Percentiles rank a stretch among this genome's conserved stretches.
These are phyloP conservation scores for Stichopus chloronotus DNA, from an alignment of 35 echinoderm and acorn worm species.

Conservation along the genomic window DNA sequence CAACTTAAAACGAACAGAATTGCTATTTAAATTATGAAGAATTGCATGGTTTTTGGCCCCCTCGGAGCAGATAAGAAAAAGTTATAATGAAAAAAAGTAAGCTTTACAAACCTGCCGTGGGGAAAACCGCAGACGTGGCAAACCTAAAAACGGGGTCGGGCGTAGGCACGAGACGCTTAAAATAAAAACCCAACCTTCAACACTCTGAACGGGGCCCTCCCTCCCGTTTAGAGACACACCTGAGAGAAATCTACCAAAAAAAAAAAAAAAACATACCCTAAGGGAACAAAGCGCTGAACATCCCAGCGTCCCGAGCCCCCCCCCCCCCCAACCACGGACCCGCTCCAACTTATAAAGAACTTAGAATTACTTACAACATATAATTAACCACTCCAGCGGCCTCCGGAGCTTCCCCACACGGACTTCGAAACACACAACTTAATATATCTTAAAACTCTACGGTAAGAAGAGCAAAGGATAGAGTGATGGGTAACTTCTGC, in stretches of 20 bases:
- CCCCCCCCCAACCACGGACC: background rate
- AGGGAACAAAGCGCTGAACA: background rate
- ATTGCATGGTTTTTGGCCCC: too few species aligned
- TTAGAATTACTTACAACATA: background rate
- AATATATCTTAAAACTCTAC: too few species aligned
- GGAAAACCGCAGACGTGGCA: background rate
- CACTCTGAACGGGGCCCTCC: background rate
- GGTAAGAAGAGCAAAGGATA: too few species aligned
- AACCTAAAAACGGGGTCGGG: background rate
- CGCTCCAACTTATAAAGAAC: background rate
- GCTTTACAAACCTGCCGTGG: constrained; percentile 4
- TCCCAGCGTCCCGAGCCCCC: constrained; percentile 26
- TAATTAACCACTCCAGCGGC: background rate
- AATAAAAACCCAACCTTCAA: background rate
- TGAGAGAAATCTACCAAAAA: background rate
- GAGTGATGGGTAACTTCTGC: too few species aligned
- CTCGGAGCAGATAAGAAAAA: too few species aligned
- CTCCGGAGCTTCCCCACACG: too few species aligned
- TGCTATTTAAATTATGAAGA: too few species aligned
- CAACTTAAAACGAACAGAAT: too few species aligned
- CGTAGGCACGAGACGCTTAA: constrained; percentile 12
- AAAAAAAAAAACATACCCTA: background rate
- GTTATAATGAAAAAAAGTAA: too few species aligned
- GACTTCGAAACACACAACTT: background rate
- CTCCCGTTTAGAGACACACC: background rate